A percentile compares a stretch with the other conserved stretches of the same genome.
phyloP scores from a whole-genome alignment of 2,797 vertebrate genomes.

The Lutra lutra region DNA sequence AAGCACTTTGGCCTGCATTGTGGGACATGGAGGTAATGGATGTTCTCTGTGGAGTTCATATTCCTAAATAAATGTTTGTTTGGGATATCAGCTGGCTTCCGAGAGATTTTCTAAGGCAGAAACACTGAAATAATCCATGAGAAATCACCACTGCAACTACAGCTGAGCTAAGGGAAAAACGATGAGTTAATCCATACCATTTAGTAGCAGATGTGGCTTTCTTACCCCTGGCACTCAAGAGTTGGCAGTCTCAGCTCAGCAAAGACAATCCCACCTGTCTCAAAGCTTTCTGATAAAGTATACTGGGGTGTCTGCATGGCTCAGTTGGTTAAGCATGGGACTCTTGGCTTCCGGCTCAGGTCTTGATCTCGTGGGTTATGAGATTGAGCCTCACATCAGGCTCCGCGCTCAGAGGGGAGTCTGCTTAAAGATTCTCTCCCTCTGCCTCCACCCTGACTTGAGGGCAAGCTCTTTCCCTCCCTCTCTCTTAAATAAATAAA shows the following conservation, averaged over 20 bases:
- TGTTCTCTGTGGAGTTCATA: constrained; percentile 2
- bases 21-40: neutral
- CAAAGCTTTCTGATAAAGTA: constrained; percentile 22
- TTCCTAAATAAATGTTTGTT: constrained; percentile 43
- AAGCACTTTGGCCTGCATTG: neutral
- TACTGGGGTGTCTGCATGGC: neutral
- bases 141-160: constrained; percentile 19
- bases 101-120: constrained; percentile 61
- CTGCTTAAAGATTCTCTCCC: neutral
- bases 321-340: neutral
- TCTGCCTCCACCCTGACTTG: neutral
- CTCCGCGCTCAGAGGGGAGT: neutral
- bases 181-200: constrained; percentile 5
- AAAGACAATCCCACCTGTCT: neutral
- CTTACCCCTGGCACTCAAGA: neutral
- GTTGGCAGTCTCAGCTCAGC: neutral
- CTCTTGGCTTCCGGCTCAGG: neutral
- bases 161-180: constrained; percentile 27
- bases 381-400: neutral
- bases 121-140: constrained; percentile 50
- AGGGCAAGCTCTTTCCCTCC: neutral
- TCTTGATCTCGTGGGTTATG: neutral
- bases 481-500: neutral
- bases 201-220: constrained; percentile 31
- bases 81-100: constrained; percentile 45